A percentile compares a stretch with the other conserved stretches of the same genome.
phyloP scores from a whole-genome alignment of 2,797 vertebrate genomes.

The Dallia pectoralis region DNA sequence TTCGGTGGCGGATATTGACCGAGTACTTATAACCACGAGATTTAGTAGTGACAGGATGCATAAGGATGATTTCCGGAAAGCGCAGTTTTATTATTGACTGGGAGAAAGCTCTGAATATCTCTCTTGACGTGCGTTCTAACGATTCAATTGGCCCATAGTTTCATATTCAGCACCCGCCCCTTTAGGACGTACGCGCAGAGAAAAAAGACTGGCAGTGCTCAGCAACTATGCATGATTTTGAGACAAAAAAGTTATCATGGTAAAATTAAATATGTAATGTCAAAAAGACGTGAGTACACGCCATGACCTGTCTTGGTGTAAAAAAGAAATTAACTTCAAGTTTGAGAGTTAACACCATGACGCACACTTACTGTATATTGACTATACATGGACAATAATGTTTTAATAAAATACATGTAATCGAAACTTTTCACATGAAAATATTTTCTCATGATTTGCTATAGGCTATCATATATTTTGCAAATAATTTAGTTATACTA shows the following conservation, averaged over 20 bases:
- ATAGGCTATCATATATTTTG: neutral
- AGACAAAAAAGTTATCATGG: neutral
- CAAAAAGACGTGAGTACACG: too few species aligned
- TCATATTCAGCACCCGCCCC: conserved; percentile 52
- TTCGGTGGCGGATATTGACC: conserved; percentile 14
- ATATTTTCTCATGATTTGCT: neutral
- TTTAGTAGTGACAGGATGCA: conserved; percentile 14
- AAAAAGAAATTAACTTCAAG: neutral
- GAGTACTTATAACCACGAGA: neutral
- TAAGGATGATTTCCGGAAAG: conserved; percentile 14
- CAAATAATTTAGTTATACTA: neutral
- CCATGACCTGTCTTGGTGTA: neutral
- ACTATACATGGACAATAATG: neutral
- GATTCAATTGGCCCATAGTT: conserved; percentile 52
- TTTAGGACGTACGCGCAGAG: conserved; percentile 47
- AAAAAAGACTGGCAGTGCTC: neutral
- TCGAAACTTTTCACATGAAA: neutral
- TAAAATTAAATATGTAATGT: neutral
- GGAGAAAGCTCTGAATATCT: conserved; percentile 17
- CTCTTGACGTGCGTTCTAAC: conserved; percentile 17
- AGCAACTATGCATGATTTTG: too few species aligned
- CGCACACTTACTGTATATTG: neutral
- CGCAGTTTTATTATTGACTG: conserved; percentile 34
- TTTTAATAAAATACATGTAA: neutral
- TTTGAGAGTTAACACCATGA: neutral